Evolutionary conservation across 1,140 invertebrate genomes (phyloP), one percentile per base, ranked within the genome.

Genomic region (Brachionus asplanchnoidis): DNA sequence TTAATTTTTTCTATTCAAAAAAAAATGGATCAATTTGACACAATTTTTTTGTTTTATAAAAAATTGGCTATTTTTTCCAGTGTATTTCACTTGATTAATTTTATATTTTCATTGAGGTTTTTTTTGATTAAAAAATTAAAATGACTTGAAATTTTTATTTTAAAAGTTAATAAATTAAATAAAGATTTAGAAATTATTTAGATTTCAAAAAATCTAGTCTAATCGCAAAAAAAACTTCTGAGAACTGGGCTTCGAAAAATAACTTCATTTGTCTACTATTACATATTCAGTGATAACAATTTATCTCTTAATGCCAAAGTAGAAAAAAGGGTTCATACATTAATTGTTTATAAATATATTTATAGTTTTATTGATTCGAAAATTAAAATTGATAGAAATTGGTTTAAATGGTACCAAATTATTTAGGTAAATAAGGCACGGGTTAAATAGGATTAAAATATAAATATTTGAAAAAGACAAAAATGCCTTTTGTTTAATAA

Each of bases 401-500:
- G 28, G n/a, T 17, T 28, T n/a, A 36, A 40, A 17, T 12, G 42
- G n/a, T 40, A 36, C n/a, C n/a, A 20, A 73, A n/a, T 73, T 73
- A 17, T 4, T n/a, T 2, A 40, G n/a, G n/a, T 77, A 28, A 23
- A 46, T 77, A 77, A 77, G 73, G 73, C 73, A 77, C 73, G 73
- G 73, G 73, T 50, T 77, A 50, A 77, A 77, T 77, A 73, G 65
- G 65, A 28, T 68, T 28, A 32, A 17, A 36, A 68, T 9, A 68
- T 68, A 68, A 68, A 68, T 68, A 68, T 68, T 68, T 68, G 23
- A 68, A 68, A 68, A 68, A 68, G 32, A 68, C 65, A 26, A 68
- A 68, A 68, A 36, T 28, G 65, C 26, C 23, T 68, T 68, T 28
- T 65, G 23, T 65, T 68, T 68, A 68, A 12, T n/a, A 14, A 36